Evolutionary conservation across 92 coral and sea anemone genomes (phyloP), one percentile per base, ranked within the genome.

Genomic region (Epizoanthus illoricatus): DNA sequence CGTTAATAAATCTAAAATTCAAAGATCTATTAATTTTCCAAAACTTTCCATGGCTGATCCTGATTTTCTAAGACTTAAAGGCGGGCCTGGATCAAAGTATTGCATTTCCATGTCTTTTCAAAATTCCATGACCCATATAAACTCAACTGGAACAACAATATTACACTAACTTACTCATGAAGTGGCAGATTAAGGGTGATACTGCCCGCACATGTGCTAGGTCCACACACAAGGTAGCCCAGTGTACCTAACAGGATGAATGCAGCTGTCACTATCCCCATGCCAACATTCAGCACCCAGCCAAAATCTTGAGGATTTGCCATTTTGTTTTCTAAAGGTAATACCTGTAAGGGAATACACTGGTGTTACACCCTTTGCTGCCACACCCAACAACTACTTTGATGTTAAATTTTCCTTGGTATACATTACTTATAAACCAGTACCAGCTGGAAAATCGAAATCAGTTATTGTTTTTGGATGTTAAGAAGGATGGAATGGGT

Each of bases 241-340:
- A 96, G 81, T 43, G 90, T 86, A 39, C 98, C 94, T 45, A 96
- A 54, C 12, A 90, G 88, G 33, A 89, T 75, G 24, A 88, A 89
- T 12, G 89, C 23, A 64, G 89, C 13, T 16, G 91, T 45, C 60
- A 93, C 94, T 3, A 91, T 28, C 42, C 88, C 85, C 99, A 96
- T 93, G 16, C 97, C 98, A 83, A 84, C 17, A 80, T 85, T 91
- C 13, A 96, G 86, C 64, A 93, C 88, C 83, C 78, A 66, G 58
- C 90, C 87, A 72, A 89, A 93, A 69, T 88, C 60, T 5, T 92
- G 87, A 1, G 99, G 99, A 7, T 56, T 81, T n/a, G 90, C 89
- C 98, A 93, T 93, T 67, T 89, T 88, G 83, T 96, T 96, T 75
- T 96, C 98, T n/a, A 96, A 85, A 5, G 99, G 99, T 15, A 96